Base-by-base conservation (phyloP, 2,888 invertebrate genomes). In the Drosophila koepferae region DNA sequence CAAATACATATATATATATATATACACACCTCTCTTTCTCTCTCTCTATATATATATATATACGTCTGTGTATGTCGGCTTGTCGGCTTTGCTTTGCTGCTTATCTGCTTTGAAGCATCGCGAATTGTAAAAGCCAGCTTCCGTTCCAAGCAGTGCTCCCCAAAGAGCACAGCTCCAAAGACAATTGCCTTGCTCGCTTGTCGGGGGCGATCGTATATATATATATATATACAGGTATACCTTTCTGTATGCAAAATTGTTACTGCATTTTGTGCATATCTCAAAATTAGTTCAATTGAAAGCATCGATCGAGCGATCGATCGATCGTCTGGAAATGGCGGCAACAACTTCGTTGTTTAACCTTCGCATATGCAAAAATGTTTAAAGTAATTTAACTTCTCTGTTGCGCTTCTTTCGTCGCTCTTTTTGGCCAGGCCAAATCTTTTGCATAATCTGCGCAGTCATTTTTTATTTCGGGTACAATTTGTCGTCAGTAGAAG, bases 281-380 rank as follows among this genome's bases (percentile, higher is more conserved):
- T 85, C 77, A 82, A 86, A 86, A 86, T 89, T 89, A 87, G 86
- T 89, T 79, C 90, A 87, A 64, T 78, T 69, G 72, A 59, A 40
- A 64, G 55, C 58, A 77, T 74, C 74, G 77, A 83, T 77, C 70
- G 72, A 78, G 65, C 72, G 80, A 77, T 83, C 65, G 75, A 77
- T 81, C 65, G 75, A 80, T 75, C 69, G 65, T 46, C 63, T 55
- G 85, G 88, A 85, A 89, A 89, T 81, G 86, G 69, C 82, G 82
- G 79, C 77, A 87, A 44, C 51, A n/a, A 51, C 54, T 34, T 43
- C 14, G 10, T 31, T 56, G 34, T 3, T 44, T 34, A 34, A 43
- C 31, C 60, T 36, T 38, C n/a, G 54, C 70, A 77, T 81, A 70
- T 76, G 78, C 76, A 82, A 78, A 81, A 73, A 85, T 82, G 76